Percentiles rank a stretch among this genome's conserved stretches.
Conservation (phyloP, 2,888 invertebrate genomes). For the Lagria hirta region DNA sequence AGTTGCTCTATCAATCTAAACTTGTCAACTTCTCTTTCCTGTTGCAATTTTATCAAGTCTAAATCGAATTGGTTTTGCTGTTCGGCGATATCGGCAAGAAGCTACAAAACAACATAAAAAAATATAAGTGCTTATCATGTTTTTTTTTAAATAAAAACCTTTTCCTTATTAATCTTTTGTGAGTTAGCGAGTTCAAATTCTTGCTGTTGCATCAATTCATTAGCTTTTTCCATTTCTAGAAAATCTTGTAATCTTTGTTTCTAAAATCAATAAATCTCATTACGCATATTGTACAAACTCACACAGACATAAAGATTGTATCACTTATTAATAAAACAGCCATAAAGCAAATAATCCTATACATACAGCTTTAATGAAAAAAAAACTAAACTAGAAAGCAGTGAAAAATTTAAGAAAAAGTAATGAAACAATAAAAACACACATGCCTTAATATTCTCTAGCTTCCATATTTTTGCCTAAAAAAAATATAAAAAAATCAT, state of each 20-base stretch:
- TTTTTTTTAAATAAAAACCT: slow-evolving; percentile 43
- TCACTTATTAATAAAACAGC: too few relatives aligned
- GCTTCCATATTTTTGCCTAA: slow-evolving; percentile 62
- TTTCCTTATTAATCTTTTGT: slow-evolving; percentile 64
- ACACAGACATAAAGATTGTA: too few relatives aligned
- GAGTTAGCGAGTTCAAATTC: slow-evolving; percentile 67
- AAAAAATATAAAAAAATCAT: slow-evolving; percentile 51
- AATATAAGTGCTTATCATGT: slow-evolving; percentile 1
- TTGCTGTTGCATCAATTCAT: slow-evolving; percentile 64
- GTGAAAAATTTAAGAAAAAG: slow-evolving; percentile 8
- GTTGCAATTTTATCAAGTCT: slow-evolving; percentile 70
- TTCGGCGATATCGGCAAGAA: slow-evolving; percentile 59
- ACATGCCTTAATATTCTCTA: slow-evolving; percentile 65
- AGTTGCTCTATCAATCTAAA: slow-evolving; percentile 63
- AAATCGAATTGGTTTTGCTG: slow-evolving; percentile 68
- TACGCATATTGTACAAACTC: slow-evolving; percentile 12
- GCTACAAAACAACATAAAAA: slow-evolving; percentile 45
- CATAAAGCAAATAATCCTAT: slow-evolving; percentile 11
- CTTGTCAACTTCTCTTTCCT: slow-evolving; percentile 64
- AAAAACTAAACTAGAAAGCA: slow-evolving; percentile 13
- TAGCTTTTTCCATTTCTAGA: slow-evolving; percentile 63
- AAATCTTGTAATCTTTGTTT: slow-evolving; percentile 58
- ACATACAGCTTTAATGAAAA: slow-evolving; percentile 6
- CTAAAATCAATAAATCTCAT: too few relatives aligned
- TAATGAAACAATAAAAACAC: slow-evolving; percentile 45